phyloP scores from a whole-genome alignment of 2,888 invertebrate species.

The Ptychoptera albimana region DNA sequence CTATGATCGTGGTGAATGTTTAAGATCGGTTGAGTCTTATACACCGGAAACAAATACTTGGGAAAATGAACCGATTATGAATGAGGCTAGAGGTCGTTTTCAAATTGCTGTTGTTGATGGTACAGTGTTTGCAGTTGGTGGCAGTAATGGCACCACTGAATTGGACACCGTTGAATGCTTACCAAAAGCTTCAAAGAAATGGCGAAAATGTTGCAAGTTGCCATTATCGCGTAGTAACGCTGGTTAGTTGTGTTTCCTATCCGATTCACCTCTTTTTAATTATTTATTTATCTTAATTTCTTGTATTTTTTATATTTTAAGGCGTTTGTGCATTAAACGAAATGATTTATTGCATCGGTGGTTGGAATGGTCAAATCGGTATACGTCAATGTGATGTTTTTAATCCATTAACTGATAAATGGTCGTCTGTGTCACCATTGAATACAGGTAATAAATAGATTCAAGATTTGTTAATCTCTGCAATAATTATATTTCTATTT shows the following conservation, averaged over 20 bases:
- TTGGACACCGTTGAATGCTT: slow-evolving; percentile 47
- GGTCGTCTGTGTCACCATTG: slow-evolving; percentile 53
- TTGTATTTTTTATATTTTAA: no score
- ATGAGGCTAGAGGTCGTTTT: slow-evolving; percentile 60
- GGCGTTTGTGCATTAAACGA: slow-evolving; percentile 42
- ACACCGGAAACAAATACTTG: slow-evolving; percentile 52
- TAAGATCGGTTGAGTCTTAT: slow-evolving; percentile 60
- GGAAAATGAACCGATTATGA: slow-evolving; percentile 52
- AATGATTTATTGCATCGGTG: slow-evolving; percentile 61
- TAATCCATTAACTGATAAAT: slow-evolving; percentile 40
- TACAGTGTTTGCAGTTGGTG: slow-evolving; percentile 62
- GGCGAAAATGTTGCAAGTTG: slow-evolving; percentile 36
- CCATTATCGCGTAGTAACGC: slow-evolving; percentile 51
- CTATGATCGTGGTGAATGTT: slow-evolving; percentile 71
- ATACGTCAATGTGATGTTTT: slow-evolving; percentile 60
- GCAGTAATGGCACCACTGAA: slow-evolving; percentile 70
- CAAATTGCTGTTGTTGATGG: slow-evolving; percentile 52
- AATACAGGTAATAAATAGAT: slow-evolving; percentile 24
- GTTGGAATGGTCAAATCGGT: slow-evolving; percentile 56
- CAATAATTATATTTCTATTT: not conserved
- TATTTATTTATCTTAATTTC: no score
- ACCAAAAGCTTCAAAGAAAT: slow-evolving; percentile 30
- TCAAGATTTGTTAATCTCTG: slow-evolving; percentile 27
- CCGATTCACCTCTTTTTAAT: no score
- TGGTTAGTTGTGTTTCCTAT: slow-evolving; percentile 27